A percentile compares a stretch with the other conserved stretches of the same genome.
Evolutionary conservation across 1,140 invertebrate species (phyloP).

Genomic region (fruit fly (Drosophila melanogaster)): Release_6_plus_ISO1_MT NT_033777.3:23903501-23904000

Average conservation of each 20-base stretch:
- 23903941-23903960: background rate
- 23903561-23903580: constrained; percentile 9
- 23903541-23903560: constrained; percentile 11
- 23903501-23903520: constrained; percentile 47
- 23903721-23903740: background rate
- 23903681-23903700: constrained; percentile 9
- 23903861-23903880: constrained; percentile 26
- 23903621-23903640: constrained; percentile 53
- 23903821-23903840: constrained; percentile 33
- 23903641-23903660: constrained; percentile 58
- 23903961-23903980: constrained; percentile 1
- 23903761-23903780: constrained; percentile 20
- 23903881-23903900: background rate
- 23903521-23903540: constrained; percentile 51
- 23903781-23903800: constrained; percentile 73
- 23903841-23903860: constrained; percentile 12
- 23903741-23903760: constrained; percentile 4
- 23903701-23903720: constrained; percentile 10
- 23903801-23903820: constrained; percentile 48
- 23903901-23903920: background rate
- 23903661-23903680: constrained; percentile 37
- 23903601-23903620: constrained; percentile 15
- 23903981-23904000: background rate
- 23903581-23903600: constrained; percentile 2
- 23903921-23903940: background rate